Percentiles rank a stretch among this genome's conserved stretches.
phyloP scores from a whole-genome alignment of 2,113 vertebrate species.

The Ploceus nigricollis region DNA sequence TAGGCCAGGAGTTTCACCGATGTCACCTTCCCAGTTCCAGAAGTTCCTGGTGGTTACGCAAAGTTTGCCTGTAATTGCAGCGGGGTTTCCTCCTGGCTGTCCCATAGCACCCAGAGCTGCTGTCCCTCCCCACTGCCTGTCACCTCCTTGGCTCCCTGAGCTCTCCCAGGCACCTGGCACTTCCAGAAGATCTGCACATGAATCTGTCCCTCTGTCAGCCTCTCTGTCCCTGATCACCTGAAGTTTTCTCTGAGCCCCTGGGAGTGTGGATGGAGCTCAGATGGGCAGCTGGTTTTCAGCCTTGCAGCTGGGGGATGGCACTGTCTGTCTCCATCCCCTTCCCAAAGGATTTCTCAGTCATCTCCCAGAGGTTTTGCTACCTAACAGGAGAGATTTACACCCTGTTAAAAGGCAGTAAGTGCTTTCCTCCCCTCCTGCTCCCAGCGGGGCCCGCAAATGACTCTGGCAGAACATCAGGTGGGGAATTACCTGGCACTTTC shows the following conservation, averaged over 20 bases:
- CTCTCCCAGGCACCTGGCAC: neutral
- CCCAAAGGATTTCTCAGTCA: neutral
- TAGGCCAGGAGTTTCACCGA: neutral
- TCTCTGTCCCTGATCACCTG: neutral
- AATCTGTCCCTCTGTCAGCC: neutral
- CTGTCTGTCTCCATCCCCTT: neutral
- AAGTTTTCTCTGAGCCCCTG: neutral
- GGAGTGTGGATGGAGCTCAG: neutral
- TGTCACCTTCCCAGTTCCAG: neutral
- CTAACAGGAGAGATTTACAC: neutral
- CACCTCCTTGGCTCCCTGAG: neutral
- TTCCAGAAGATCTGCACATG: neutral
- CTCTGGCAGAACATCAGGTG: constrained; percentile 35
- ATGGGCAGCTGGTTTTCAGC: rapidly evolving
- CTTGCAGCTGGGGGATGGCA: neutral
- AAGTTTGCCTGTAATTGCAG: neutral
- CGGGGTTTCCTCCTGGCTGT: neutral
- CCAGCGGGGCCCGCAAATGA: neutral
- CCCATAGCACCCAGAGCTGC: neutral
- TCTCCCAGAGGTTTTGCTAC: constrained; percentile 1
- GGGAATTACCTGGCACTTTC: constrained; percentile 17
- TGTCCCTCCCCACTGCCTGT: neutral
- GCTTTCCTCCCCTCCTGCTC: neutral
- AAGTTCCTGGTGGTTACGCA: neutral
- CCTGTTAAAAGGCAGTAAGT: neutral